Percentiles rank a stretch among this genome's conserved stretches.
Evolutionary conservation across 2,888 invertebrate genomes (phyloP).

Genomic region (Argyra leucocephala): DNA sequence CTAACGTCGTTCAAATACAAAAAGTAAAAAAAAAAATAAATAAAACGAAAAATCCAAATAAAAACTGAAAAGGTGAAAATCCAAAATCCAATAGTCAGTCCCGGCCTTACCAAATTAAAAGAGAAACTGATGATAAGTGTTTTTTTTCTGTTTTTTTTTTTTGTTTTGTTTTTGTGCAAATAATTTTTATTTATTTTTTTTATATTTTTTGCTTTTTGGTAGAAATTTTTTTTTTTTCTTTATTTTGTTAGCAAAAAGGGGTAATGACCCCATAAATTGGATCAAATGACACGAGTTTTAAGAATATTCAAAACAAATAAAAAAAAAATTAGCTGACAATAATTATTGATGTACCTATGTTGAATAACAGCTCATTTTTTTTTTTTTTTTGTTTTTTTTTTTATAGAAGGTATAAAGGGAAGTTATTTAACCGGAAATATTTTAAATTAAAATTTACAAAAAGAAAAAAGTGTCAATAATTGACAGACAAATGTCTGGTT

Average conservation of each 20-base stretch:
- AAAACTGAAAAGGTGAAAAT: too few species aligned
- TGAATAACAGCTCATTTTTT: not conserved
- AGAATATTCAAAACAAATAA: not conserved
- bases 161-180: not conserved
- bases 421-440: not conserved
- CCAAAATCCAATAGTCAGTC: too few species aligned
- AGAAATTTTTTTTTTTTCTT: not conserved
- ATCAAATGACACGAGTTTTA: slow-evolving; percentile 9
- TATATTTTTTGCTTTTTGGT: not conserved
- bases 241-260: slow-evolving; percentile 1
- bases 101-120: too few species aligned
- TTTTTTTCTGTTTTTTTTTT: not conserved
- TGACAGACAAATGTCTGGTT: not conserved
- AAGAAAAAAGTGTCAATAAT: not conserved
- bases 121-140: too few species aligned
- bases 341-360: not conserved
- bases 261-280: slow-evolving; percentile 8
- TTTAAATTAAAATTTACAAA: not conserved
- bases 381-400: not conserved
- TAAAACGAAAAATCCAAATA: too few species aligned
- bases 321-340: not conserved
- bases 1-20: too few species aligned
- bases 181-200: too few species aligned
- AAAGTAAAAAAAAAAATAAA: too few species aligned
- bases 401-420: not conserved